These are phyloP conservation scores for Hydrotaea cyrtoneurina DNA, from an alignment of 2,888 invertebrate species.

Conservation along the genomic window DNA sequence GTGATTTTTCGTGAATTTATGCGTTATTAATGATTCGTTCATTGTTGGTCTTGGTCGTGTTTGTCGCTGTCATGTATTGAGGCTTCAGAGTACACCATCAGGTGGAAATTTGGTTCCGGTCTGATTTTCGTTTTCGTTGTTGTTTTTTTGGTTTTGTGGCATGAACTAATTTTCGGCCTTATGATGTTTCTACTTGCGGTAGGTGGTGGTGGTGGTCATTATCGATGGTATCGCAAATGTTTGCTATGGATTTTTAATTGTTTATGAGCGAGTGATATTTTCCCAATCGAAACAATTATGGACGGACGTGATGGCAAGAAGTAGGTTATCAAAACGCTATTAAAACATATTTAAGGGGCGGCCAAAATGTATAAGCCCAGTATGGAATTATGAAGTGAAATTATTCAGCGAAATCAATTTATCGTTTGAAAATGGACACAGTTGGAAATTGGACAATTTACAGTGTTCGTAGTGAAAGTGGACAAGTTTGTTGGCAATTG, in stretches of 20 bases:
- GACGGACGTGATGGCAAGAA: conserved; percentile 17
- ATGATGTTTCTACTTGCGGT: conserved; percentile 1
- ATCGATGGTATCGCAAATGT: conserved; percentile 50
- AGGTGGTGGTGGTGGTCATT: conserved; percentile 18
- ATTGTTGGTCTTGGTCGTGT: not conserved
- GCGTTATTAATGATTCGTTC: conserved; percentile 26
- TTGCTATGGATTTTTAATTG: conserved; percentile 67
- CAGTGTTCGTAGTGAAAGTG: too few species aligned
- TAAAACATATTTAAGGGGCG: conserved; percentile 8
- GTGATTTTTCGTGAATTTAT: conserved; percentile 49
- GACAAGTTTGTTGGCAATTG: too few species aligned
- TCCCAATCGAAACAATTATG: conserved; percentile 8
- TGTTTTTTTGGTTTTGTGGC: too few species aligned
- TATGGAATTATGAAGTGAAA: too few species aligned
- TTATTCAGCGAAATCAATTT: too few species aligned
- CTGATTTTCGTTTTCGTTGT: too few species aligned
- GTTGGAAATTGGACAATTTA: too few species aligned
- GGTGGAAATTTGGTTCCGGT: conserved; percentile 21
- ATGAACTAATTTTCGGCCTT: conserved; percentile 39
- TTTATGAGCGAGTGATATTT: conserved; percentile 27
- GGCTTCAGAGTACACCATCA: not conserved
- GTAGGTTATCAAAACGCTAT: conserved; percentile 46
- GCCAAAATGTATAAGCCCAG: too few species aligned
- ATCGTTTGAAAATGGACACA: too few species aligned
- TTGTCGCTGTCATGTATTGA: not conserved